phyloP scores from a whole-genome alignment of 2,797 vertebrate species.

The Enteromius fasciolatus region DNA sequence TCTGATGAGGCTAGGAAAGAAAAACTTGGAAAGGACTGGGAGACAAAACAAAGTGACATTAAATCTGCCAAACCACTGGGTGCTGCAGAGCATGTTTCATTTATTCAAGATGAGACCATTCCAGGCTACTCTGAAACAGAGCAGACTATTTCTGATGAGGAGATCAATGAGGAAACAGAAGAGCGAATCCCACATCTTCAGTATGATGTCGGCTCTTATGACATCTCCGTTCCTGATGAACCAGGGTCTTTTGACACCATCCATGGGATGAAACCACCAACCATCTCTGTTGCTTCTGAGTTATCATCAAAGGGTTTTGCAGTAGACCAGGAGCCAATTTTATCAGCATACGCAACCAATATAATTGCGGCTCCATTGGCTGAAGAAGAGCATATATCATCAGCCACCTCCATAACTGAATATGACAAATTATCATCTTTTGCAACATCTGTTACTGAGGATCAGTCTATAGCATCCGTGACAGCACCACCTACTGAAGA shows the following conservation, averaged over 20 bases:
- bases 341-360: constrained; percentile 84
- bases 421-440: constrained; percentile 98
- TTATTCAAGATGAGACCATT: constrained; percentile 97
- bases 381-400: constrained; percentile 97
- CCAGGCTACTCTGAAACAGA: constrained; percentile 97
- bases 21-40: constrained; percentile 72
- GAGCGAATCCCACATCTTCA: constrained; percentile 88
- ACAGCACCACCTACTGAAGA: constrained; percentile 95
- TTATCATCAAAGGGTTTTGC: constrained; percentile 80
- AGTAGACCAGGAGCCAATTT: constrained; percentile 79
- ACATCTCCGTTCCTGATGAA: constrained; percentile 86
- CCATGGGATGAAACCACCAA: constrained; percentile 80
- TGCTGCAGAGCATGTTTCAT: constrained; percentile 87
- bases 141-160: constrained; percentile 97
- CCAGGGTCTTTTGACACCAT: constrained; percentile 85
- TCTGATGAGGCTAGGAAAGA: constrained; percentile 74
- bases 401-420: constrained; percentile 97
- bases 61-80: constrained; percentile 65
- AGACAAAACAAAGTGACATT: constrained; percentile 63
- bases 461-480: constrained; percentile 93
- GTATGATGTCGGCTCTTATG: constrained; percentile 84
- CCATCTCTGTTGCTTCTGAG: constrained; percentile 69
- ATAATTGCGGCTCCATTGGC: constrained; percentile 91
- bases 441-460: constrained; percentile 94
- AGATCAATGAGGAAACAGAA: constrained; percentile 94